A percentile compares a stretch with the other conserved stretches of the same genome.
These are phyloP conservation scores for Amphipoea oculea DNA, from an alignment of 2,888 invertebrate species.

Conservation along the genomic window DNA sequence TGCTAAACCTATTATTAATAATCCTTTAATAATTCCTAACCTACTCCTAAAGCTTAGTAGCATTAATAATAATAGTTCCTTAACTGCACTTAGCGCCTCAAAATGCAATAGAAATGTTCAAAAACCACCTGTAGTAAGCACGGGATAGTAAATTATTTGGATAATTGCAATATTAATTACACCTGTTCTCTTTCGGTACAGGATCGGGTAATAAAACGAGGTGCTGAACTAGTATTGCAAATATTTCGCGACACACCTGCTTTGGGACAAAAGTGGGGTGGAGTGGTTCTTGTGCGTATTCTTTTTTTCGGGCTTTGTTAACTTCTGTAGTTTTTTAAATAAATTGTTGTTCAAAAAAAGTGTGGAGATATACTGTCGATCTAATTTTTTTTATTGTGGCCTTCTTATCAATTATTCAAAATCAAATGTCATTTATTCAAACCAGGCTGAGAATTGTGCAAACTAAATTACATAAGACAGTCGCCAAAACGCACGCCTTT, in stretches of 20 bases:
- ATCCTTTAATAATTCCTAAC: background rate
- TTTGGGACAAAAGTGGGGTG: constrained; percentile 34
- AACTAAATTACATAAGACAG: too few species aligned
- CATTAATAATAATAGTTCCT: constrained; percentile 5
- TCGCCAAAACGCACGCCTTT: too few species aligned
- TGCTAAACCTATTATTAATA: background rate
- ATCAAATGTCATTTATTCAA: too few species aligned
- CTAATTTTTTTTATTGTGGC: background rate
- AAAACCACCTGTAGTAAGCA: constrained; percentile 34
- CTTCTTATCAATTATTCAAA: too few species aligned
- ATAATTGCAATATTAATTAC: constrained; percentile 41
- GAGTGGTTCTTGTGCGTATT: constrained; percentile 9
- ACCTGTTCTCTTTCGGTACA: constrained; percentile 23
- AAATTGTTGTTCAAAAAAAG: background rate
- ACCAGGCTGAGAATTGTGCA: too few species aligned
- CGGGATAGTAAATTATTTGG: background rate
- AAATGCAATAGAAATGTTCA: constrained; percentile 7
- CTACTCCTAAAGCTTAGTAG: background rate
- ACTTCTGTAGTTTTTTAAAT: background rate
- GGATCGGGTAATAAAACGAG: constrained; percentile 36
- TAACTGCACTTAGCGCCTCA: background rate
- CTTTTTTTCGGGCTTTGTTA: background rate
- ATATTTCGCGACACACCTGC: constrained; percentile 39
- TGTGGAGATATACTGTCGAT: too few species aligned
- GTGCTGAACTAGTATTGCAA: constrained; percentile 35